phyloP scores from a whole-genome alignment of 2,888 invertebrate species.

The Eumerus sabulonum region DNA sequence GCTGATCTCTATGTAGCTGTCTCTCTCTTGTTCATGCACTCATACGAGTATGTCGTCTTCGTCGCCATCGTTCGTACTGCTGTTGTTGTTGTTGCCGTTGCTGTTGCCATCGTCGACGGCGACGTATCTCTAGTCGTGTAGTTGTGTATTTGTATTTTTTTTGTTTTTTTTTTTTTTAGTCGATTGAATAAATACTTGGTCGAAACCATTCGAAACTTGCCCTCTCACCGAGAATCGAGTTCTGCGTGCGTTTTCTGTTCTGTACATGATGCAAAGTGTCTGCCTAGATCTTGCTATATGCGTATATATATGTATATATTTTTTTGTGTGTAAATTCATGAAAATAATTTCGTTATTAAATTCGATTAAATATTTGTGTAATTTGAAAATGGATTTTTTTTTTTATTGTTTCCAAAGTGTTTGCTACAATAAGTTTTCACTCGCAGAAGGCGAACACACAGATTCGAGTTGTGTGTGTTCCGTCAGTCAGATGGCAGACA shows the following conservation, averaged over 20 bases:
- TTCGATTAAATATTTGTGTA: too few species aligned
- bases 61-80: too few species aligned
- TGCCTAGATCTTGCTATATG: constrained; percentile 26
- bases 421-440: neutral
- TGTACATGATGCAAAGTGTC: constrained; percentile 30
- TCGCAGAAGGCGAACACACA: constrained; percentile 12
- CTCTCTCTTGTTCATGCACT: too few species aligned
- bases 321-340: too few species aligned
- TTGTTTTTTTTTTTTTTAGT: constrained; percentile 49
- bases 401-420: too few species aligned
- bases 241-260: constrained; percentile 14
- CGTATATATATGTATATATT: too few species aligned
- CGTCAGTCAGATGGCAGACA: constrained; percentile 40
- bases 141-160: constrained; percentile 31
- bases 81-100: constrained; percentile 11
- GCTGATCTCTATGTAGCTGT: too few species aligned
- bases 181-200: constrained; percentile 64
- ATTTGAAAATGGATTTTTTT: too few species aligned
- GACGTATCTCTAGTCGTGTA: constrained; percentile 15
- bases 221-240: constrained; percentile 49
- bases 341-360: too few species aligned
- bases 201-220: constrained; percentile 58
- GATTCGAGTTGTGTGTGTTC: constrained; percentile 10
- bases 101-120: constrained; percentile 14
- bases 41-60: too few species aligned